Conservation (phyloP, 2,888 invertebrate genomes). For the Invenusta paracnida region DNA sequence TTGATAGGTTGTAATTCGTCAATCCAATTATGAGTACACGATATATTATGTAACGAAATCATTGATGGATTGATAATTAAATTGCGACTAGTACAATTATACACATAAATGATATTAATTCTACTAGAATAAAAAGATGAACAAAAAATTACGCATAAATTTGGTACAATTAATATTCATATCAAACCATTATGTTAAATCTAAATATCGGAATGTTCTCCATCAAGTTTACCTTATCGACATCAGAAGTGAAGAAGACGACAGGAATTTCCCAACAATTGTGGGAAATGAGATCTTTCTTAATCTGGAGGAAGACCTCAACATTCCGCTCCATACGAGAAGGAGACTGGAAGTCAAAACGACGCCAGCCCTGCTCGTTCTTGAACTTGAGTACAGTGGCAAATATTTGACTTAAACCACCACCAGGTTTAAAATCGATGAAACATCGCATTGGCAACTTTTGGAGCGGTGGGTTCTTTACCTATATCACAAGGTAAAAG, state of each 20-base stretch:
- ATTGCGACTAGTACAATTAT: too few species aligned
- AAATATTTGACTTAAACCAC: conserved; percentile 84
- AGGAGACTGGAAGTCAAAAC: conserved; percentile 77
- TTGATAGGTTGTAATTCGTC: too few species aligned
- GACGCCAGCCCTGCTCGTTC: conserved; percentile 83
- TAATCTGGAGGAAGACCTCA: conserved; percentile 70
- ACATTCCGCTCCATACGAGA: conserved; percentile 83
- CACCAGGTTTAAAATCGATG: conserved; percentile 88
- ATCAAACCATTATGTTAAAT: too few species aligned
- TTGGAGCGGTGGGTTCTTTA: conserved; percentile 32
- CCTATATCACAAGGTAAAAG: not conserved
- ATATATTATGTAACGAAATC: too few species aligned
- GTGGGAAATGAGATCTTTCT: conserved; percentile 39
- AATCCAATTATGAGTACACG: too few species aligned
- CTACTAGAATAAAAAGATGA: too few species aligned
- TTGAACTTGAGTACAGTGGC: conserved; percentile 89
- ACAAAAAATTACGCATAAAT: too few species aligned
- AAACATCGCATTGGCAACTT: conserved; percentile 80
- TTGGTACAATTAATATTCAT: too few species aligned
- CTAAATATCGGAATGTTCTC: too few species aligned
- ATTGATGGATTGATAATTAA: too few species aligned
- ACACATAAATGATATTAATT: too few species aligned
- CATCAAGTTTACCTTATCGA: not conserved
- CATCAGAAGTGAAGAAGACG: conserved; percentile 35
- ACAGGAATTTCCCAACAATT: conserved; percentile 36